Percentiles rank a stretch among this genome's conserved stretches.
These are phyloP conservation scores for Indri indri DNA, from an alignment of 2,113 vertebrate species.

Conservation along the genomic window DNA sequence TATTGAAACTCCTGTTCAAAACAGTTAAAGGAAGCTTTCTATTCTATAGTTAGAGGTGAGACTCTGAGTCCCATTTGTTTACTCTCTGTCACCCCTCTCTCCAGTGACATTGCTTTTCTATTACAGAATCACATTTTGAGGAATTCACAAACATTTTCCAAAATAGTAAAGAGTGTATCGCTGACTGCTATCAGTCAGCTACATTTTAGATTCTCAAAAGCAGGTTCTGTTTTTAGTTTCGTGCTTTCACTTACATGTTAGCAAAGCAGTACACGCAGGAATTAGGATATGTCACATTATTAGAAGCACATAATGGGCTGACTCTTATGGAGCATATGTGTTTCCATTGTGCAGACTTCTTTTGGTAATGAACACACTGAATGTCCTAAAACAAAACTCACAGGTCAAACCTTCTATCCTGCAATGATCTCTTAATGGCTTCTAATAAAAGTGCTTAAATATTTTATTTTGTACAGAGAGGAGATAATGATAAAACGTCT, in stretches of 20 bases:
- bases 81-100: rapidly evolving
- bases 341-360: background rate
- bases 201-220: background rate
- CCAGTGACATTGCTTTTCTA: background rate
- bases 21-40: background rate
- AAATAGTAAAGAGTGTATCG: background rate
- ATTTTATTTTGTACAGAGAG: background rate
- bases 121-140: background rate
- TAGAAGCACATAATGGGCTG: slow-evolving; percentile 66
- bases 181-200: background rate
- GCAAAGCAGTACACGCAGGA: slow-evolving; percentile 70
- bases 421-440: background rate
- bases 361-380: slow-evolving; percentile 29
- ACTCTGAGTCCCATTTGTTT: background rate
- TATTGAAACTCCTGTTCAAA: background rate
- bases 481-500: background rate
- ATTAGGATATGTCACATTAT: slow-evolving; percentile 68
- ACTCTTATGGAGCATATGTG: slow-evolving; percentile 53
- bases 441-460: background rate
- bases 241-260: slow-evolving; percentile 69
- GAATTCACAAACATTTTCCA: background rate
- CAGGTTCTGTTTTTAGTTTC: background rate
- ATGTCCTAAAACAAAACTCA: slow-evolving; percentile 62
- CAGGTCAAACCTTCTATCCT: slow-evolving; percentile 44
- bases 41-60: background rate